Percentiles rank a stretch among this genome's conserved stretches.
Evolutionary conservation across 2,113 vertebrate species (phyloP).

Genomic region (Gobius niger): DNA sequence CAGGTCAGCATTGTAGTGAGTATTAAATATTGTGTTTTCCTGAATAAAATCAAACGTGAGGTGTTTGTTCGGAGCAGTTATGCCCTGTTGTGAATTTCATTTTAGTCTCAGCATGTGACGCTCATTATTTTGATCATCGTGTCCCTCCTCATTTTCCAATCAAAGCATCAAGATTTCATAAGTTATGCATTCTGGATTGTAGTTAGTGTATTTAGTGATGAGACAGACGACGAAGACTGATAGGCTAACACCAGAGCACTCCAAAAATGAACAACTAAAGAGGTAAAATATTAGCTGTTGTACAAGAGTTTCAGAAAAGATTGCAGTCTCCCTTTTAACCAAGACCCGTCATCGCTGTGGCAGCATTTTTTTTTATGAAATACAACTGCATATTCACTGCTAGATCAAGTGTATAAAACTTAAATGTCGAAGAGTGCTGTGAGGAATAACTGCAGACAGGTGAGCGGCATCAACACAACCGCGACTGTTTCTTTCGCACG

Average conservation of each 20-base stretch:
- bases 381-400: not conserved
- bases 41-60: constrained; percentile 6
- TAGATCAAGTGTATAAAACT: not conserved
- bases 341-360: no score
- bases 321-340: no score
- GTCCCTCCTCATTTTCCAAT: not conserved
- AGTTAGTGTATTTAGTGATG: no score
- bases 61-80: constrained; percentile 25
- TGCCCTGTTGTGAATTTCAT: constrained; percentile 64
- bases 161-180: not conserved
- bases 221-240: no score
- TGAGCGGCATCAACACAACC: constrained; percentile 45
- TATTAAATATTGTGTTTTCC: not conserved
- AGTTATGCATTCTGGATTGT: no score
- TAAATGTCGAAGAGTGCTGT: not conserved
- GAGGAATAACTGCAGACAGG: constrained; percentile 26
- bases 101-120: constrained; percentile 60
- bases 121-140: constrained; percentile 54
- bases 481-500: constrained; percentile 43
- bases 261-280: no score
- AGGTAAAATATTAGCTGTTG: no score
- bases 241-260: no score
- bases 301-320: no score
- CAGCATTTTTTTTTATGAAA: no score
- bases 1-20: no score